These are phyloP conservation scores for Spheniscus mendiculus DNA, from an alignment of 2,113 vertebrate genomes.

Conservation along the genomic window DNA sequence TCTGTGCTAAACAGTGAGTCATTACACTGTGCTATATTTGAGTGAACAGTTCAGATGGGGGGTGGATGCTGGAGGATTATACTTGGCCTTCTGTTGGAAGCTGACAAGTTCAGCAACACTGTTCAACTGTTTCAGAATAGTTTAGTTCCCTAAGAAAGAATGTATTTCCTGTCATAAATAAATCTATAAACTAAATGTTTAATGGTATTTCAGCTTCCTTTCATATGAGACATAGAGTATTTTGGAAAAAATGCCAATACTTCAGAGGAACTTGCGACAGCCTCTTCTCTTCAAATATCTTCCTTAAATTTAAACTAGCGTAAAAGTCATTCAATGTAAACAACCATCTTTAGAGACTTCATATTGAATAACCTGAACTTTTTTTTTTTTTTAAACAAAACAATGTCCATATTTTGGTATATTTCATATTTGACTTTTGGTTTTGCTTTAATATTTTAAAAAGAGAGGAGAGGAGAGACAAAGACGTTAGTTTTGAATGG, in stretches of 20 bases:
- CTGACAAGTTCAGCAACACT: conserved; percentile 47
- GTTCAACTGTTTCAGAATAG: conserved; percentile 14
- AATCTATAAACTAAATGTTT: conserved; percentile 28
- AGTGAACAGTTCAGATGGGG: neutral
- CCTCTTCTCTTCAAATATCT: neutral
- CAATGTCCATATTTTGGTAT: neutral
- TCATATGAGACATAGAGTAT: neutral
- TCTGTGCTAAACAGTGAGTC: conserved; percentile 22
- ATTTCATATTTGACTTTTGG: neutral
- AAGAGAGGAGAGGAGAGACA: neutral
- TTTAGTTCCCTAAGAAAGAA: conserved; percentile 42
- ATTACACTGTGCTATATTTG: conserved; percentile 4
- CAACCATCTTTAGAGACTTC: neutral
- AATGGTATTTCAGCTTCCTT: conserved; percentile 28
- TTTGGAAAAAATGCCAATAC: neutral
- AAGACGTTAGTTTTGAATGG: neutral
- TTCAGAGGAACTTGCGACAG: neutral
- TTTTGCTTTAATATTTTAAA: neutral
- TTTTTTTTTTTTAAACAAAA: neutral
- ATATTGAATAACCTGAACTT: neutral
- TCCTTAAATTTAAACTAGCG: neutral
- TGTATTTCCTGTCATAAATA: conserved; percentile 54
- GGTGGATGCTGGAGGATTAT: neutral
- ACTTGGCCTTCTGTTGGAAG: conserved; percentile 15
- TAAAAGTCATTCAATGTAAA: neutral